A percentile compares a stretch with the other conserved stretches of the same genome.
phyloP scores from a whole-genome alignment of 2,888 invertebrate species.

The Lithophane semibrunnea region DNA sequence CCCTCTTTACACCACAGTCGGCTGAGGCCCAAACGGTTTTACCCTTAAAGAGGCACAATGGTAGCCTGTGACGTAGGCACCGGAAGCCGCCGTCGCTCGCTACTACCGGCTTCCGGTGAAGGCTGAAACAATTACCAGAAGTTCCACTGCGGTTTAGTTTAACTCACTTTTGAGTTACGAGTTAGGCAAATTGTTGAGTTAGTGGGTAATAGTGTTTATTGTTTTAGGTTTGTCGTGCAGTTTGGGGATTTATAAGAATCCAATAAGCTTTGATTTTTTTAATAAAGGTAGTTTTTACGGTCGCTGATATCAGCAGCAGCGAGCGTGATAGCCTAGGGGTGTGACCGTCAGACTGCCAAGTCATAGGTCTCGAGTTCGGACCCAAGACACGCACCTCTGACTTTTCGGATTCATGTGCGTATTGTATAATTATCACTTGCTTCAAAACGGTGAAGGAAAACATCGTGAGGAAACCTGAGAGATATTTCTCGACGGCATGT shows the following conservation, averaged over 20 bases:
- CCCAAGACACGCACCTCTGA: too few relatives aligned
- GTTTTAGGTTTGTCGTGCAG: not conserved
- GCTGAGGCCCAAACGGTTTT: slow-evolving; percentile 60
- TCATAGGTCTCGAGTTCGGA: too few relatives aligned
- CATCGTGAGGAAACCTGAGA: too few relatives aligned
- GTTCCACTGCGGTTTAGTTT: slow-evolving; percentile 32
- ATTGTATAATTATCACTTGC: too few relatives aligned
- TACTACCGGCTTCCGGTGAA: slow-evolving; percentile 68
- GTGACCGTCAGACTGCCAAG: too few relatives aligned
- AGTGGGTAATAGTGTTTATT: slow-evolving; percentile 8
- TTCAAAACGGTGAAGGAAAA: too few relatives aligned
- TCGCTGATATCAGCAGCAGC: too few relatives aligned
- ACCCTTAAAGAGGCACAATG: slow-evolving; percentile 69
- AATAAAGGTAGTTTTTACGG: too few relatives aligned
- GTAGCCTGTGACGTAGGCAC: slow-evolving; percentile 67
- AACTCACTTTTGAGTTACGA: slow-evolving; percentile 22
- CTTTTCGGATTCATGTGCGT: too few relatives aligned
- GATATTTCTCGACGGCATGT: too few relatives aligned
- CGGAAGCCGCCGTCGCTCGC: slow-evolving; percentile 70
- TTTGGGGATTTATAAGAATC: not conserved
- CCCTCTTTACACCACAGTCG: slow-evolving; percentile 52
- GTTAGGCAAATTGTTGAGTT: slow-evolving; percentile 44
- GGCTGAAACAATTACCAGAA: slow-evolving; percentile 60
- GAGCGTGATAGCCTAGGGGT: too few relatives aligned
- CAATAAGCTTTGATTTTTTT: not conserved